Evolutionary conservation across 2,888 invertebrate genomes (phyloP).

Genomic region (Mimas tiliae): DNA sequence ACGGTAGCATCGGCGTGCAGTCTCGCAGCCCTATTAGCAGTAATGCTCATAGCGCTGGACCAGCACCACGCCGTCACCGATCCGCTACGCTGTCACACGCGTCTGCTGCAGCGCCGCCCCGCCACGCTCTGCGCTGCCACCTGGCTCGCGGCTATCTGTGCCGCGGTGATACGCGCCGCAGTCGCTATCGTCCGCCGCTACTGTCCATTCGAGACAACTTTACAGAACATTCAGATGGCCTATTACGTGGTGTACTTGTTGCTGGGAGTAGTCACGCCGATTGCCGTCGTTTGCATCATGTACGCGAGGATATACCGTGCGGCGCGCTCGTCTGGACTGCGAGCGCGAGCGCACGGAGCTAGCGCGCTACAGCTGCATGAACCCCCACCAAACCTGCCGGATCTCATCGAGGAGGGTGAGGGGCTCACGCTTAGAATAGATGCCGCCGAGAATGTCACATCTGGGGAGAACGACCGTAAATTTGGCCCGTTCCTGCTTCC

Average conservation of each 20-base stretch:
- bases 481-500: constrained; percentile 78
- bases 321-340: constrained; percentile 87
- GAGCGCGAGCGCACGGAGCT: constrained; percentile 76
- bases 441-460: constrained; percentile 56
- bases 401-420: constrained; percentile 72
- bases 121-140: constrained; percentile 81
- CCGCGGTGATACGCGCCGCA: constrained; percentile 66
- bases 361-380: constrained; percentile 82
- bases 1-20: constrained; percentile 74
- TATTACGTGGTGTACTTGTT: constrained; percentile 73
- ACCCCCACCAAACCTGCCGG: constrained; percentile 69
- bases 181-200: constrained; percentile 63
- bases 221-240: constrained; percentile 65
- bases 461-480: constrained; percentile 61
- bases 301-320: constrained; percentile 91
- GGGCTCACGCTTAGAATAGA: constrained; percentile 77
- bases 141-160: constrained; percentile 76
- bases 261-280: constrained; percentile 69
- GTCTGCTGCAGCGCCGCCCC: constrained; percentile 74
- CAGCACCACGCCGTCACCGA: constrained; percentile 83
- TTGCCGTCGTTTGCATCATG: constrained; percentile 88
- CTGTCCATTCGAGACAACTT: constrained; percentile 60
- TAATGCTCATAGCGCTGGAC: constrained; percentile 79
- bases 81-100: constrained; percentile 80
- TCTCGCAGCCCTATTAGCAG: constrained; percentile 67